Base-by-base conservation (phyloP, 2,797 vertebrate species). In the Epinephelus awoara region DNA sequence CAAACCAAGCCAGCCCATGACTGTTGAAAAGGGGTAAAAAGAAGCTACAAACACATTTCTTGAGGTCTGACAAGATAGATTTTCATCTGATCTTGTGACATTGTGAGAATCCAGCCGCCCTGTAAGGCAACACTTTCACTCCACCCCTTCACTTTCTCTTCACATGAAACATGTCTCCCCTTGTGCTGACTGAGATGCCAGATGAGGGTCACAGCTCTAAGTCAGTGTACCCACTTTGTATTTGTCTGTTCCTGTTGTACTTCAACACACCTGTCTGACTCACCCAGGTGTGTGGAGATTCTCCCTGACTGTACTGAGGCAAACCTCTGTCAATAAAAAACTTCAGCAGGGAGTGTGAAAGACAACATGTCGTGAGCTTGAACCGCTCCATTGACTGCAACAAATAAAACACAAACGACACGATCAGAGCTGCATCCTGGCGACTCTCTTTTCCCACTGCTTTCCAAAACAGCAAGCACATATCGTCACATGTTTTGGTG, bases 291-390 rank as follows among this genome's bases (percentile, higher is more conserved):
- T 47, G 47, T 29, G 56, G 18, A 49, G 25, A 75, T 4, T 51
- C 61, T 51, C 61, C 73, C 73, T 75, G 59, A 77, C 52, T 67
- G 34, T 34, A 23, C 19, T 27, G 72, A 66, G 19, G 44, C 49
- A 72, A 72, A 77, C 23, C 40, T 72, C 11, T 0, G 44, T 75
- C 76, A 63, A 85, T 78, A 75, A 69, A 61, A 58, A 67, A 6
- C 56, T 51, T 62, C 42, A 68, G 46, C 40, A 9, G 63, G 2
- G 8, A 74, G 80, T 61, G 21, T 63, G 44, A 57, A 74, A 55
- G 21, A 65, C 68, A 64, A 21, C 58, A 72, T 67, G 68, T 55
- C 3, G 40, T 72, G 58, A 82, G 54, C 42, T 34, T 69, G 49
- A 77, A 63, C 64, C 25, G 47, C 63, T 67, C 21, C 19, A 78